Conservation (phyloP, 1,140 invertebrate species). For the Apis mellifera region Amel_HAv3.1 CM009935.2:6192001-6192500, state of each 20-base stretch:
- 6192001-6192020: too few species aligned
- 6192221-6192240: constrained; percentile 21
- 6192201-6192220: constrained; percentile 24
- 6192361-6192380: too few species aligned
- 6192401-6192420: too few species aligned
- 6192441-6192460: not conserved
- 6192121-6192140: not conserved
- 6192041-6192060: not conserved
- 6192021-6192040: not conserved
- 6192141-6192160: constrained; percentile 5
- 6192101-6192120: not conserved
- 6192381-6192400: too few species aligned
- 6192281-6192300: not conserved
- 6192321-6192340: too few species aligned
- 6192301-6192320: too few species aligned
- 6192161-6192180: constrained; percentile 3
- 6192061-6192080: constrained; percentile 5
- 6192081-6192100: not conserved
- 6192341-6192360: too few species aligned
- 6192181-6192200: constrained; percentile 16
- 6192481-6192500: too few species aligned
- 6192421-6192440: not conserved
- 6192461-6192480: not conserved
- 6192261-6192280: not conserved
- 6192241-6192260: not conserved